Percentiles rank a stretch among this genome's conserved stretches.
These are phyloP conservation scores for Mongoloraphidia duomilia DNA, from an alignment of 2,888 invertebrate genomes.

Conservation along the genomic window DNA sequence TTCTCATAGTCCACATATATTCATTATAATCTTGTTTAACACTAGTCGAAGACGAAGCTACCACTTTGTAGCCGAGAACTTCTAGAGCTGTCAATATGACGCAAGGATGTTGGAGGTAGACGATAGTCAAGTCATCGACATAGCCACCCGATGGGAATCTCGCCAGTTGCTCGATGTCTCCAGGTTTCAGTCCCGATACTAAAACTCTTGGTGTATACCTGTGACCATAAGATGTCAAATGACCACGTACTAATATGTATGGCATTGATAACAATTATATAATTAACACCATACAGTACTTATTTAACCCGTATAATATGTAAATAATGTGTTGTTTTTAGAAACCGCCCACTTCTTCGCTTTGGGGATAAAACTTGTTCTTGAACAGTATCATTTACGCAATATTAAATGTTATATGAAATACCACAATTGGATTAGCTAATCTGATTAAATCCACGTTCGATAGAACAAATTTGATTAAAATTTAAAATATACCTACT, in stretches of 20 bases:
- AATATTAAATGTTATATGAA: too few species aligned
- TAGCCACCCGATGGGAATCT: constrained; percentile 73
- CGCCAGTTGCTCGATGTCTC: constrained; percentile 69
- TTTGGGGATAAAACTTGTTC: too few species aligned
- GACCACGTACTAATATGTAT: constrained; percentile 81
- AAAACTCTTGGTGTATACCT: constrained; percentile 78
- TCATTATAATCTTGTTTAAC: constrained; percentile 81
- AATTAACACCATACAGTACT: too few species aligned
- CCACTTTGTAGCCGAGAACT: constrained; percentile 77
- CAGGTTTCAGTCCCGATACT: constrained; percentile 73
- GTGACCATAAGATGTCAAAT: constrained; percentile 74
- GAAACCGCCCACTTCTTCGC: too few species aligned
- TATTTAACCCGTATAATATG: too few species aligned
- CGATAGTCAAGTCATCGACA: constrained; percentile 72
- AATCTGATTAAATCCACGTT: too few species aligned
- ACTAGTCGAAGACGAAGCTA: constrained; percentile 72
- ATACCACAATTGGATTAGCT: too few species aligned
- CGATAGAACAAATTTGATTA: too few species aligned
- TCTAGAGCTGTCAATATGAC: constrained; percentile 75
- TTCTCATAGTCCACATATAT: constrained; percentile 89
- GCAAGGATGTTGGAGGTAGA: constrained; percentile 76
- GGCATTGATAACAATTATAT: constrained; percentile 43
- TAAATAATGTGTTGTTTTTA: too few species aligned
- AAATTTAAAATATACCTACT: too few species aligned
- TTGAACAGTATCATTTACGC: too few species aligned